Base-by-base conservation (phyloP, 2,797 vertebrate species). In the Sebastes goodei region DNA sequence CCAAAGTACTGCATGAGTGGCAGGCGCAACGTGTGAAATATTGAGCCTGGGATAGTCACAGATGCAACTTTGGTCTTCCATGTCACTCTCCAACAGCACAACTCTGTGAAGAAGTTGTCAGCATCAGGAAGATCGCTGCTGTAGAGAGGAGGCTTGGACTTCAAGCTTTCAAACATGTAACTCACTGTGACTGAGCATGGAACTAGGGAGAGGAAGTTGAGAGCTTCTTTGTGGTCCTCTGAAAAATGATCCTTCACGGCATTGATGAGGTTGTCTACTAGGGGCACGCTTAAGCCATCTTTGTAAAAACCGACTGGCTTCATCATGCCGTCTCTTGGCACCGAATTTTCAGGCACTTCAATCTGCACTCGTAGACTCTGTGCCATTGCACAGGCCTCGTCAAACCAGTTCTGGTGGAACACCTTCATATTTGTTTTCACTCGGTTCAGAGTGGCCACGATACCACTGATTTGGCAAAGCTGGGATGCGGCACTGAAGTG, bases 391-490 rank as follows among this genome's bases (percentile, higher is more conserved):
- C 92, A 95, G 1, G 96, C 95, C 88, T 97, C 96, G 4, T 97
- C 96, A 62, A 95, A 97, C 96, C 96, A 97, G 88, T 96, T 97
- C 86, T 97, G 96, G 84, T 97, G 96, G 67, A 97, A 97, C 59
- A 97, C 94, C 76, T 97, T 97, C 83, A 97, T 96, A 55, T 95
- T 96, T 10, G 96, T 97, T 82, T 97, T 97, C 14, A 97, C 95
- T 78, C 96, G 70, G 84, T 94, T 96, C 52, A 97, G 92, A 0
- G 96, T 96, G 71, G 95, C 94, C 80, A 96, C 93, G 15, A 97
- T 96, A 12, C 96, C 96, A 33, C 86, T 90, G 78, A 96, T 96
- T 83, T 97, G 96, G 89, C 95, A 96, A 56, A 97, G 96, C 66
- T 97, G 96, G 5, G 96, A 96, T 1, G 96, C 95, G 1, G 95